Conservation (phyloP, 2,888 invertebrate genomes). For the Oasisia sp. region DNA sequence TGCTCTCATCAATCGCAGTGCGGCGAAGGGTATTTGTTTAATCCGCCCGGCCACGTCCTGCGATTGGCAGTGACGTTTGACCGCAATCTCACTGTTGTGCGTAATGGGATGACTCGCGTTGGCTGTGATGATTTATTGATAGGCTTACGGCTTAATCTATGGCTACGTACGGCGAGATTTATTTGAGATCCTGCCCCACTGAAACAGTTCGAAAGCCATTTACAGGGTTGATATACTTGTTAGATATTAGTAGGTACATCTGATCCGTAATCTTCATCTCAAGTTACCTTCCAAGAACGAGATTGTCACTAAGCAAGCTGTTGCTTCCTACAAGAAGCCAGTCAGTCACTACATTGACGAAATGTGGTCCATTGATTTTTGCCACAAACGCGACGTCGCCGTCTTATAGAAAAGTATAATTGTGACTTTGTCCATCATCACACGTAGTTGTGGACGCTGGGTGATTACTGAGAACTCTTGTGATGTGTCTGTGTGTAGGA, state of each 20-base stretch:
- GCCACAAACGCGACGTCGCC: too few species aligned
- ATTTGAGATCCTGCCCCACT: background rate
- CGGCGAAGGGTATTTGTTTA: background rate
- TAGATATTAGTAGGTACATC: background rate
- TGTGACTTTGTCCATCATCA: too few species aligned
- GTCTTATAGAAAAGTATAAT: too few species aligned
- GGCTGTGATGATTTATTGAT: slow-evolving; percentile 1
- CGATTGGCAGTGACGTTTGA: background rate
- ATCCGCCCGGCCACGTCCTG: background rate
- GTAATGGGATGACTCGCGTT: background rate
- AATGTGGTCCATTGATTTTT: too few species aligned
- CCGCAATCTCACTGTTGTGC: background rate
- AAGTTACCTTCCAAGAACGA: background rate
- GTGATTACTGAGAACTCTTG: too few species aligned
- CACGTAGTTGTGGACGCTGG: too few species aligned
- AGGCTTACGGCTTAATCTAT: background rate
- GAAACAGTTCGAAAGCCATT: background rate
- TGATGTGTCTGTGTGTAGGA: too few species aligned
- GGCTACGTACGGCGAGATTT: background rate
- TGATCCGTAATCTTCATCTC: background rate
- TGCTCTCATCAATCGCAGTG: background rate
- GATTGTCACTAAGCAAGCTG: too few species aligned
- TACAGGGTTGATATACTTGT: background rate
- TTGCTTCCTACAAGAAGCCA: background rate
- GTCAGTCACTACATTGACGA: too few species aligned